A percentile compares a stretch with the other conserved stretches of the same genome.
These are phyloP conservation scores for Empidonax alnorum DNA, from an alignment of 2,113 vertebrate species.

Conservation along the genomic window DNA sequence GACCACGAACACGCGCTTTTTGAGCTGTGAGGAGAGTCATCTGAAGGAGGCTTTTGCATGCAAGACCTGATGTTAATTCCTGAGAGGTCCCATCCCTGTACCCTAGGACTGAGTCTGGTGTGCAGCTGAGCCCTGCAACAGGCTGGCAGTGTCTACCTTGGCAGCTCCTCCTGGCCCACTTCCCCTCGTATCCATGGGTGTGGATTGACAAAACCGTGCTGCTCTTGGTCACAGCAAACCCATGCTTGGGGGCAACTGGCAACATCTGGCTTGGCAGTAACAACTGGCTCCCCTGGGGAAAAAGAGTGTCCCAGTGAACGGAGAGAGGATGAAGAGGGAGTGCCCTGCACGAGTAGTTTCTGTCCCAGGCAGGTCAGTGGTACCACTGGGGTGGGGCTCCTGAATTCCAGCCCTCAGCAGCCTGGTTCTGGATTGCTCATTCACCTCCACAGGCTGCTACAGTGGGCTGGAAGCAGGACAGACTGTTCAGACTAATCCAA, in stretches of 20 bases:
- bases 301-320: neutral
- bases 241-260: neutral
- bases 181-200: neutral
- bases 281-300: neutral
- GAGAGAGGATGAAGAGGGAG: neutral
- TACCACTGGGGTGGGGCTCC: neutral
- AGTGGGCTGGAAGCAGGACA: neutral
- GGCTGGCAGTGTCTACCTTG: neutral
- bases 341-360: neutral
- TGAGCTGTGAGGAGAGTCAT: neutral
- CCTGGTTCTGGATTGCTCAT: neutral
- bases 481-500: neutral
- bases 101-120: neutral
- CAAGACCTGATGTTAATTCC: neutral
- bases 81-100: neutral
- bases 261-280: neutral
- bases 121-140: neutral
- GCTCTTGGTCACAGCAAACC: neutral
- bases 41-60: neutral
- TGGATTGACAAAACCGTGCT: neutral
- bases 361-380: neutral
- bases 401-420: neutral
- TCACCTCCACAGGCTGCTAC: neutral
- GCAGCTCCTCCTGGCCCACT: neutral
- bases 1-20: rapidly evolving